Evolutionary conservation across 30 jellyfish, hydroid and myxozoan species (phyloP), one percentile per base, ranked within the genome.

Genomic region (Calvadosia cruxmelitensis): DNA sequence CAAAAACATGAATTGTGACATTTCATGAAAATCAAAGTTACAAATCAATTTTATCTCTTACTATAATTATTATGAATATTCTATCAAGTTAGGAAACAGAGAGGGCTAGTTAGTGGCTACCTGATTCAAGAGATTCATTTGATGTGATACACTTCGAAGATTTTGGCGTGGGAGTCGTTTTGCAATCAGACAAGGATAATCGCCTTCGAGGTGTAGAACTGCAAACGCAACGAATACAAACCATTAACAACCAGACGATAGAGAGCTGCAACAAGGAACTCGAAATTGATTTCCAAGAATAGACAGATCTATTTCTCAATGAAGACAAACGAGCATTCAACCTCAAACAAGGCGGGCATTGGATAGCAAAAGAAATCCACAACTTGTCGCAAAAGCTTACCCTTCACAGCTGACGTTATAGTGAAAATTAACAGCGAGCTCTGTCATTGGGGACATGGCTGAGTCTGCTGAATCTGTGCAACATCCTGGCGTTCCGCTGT

Each of bases 171-270:
- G 96, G 96, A 2, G 93, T 73, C 23, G 64, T 73, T 24, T 34
- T 76, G 23, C 52, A 33, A 64, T 86, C 90, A 0, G 90, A 68
- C 7, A 86, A 80, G 23, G 93, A 73, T 25, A 86, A 70, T 49
- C 92, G 52, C 53, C 96, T 75, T 49, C 96, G 66, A 69, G 96
- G 96, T 29, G 96, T 86, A 61, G 96, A 78, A 36, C 82, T 74
- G 33, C 73, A 86, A 53, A 92, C 78, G 50, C 34, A 78, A 57
- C 16, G 2, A n/a, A 49, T n/a, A 32, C 31, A 13, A 23, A 69
- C 29, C 24, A 42, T 49, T 27, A 13, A 36, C 33, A 1, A 1
- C 13, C 7, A 3, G 1, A 2, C 24, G n/a, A n/a, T n/a, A n/a
- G n/a, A n/a, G n/a, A n/a, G n/a, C n/a, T n/a, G n/a, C n/a, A n/a